phyloP scores from a whole-genome alignment of 2,797 vertebrate species.

The Pseudocheirus occidentalis region DNA sequence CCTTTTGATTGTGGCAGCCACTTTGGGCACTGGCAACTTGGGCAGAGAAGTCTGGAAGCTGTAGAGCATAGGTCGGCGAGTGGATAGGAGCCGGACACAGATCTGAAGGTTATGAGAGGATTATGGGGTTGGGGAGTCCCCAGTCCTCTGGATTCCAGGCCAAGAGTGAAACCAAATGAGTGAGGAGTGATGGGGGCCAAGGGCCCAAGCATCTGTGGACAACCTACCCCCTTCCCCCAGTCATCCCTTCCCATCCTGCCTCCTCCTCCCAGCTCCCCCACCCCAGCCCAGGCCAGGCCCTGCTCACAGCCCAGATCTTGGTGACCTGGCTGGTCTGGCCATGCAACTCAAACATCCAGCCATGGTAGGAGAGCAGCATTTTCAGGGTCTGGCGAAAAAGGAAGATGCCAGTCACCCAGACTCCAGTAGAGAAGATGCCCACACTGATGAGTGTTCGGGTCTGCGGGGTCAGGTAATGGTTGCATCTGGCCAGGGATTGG shows the following conservation, averaged over 20 bases:
- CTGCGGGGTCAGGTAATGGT: constrained; percentile 81
- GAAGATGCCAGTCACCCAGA: constrained; percentile 92
- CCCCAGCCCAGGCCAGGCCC: neutral
- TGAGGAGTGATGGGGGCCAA: neutral
- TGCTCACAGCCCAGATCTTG: constrained; percentile 91
- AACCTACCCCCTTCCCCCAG: neutral
- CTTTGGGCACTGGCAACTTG: constrained; percentile 90
- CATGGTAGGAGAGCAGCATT: constrained; percentile 93
- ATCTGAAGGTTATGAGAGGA: constrained; percentile 38
- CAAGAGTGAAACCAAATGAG: neutral
- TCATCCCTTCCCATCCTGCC: neutral
- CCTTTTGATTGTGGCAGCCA: constrained; percentile 90
- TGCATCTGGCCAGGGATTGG: constrained; percentile 41
- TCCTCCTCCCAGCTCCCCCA: neutral
- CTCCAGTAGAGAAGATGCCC: constrained; percentile 91
- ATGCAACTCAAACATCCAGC: constrained; percentile 96
- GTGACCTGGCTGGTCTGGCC: constrained; percentile 89
- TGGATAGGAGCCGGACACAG: constrained; percentile 83
- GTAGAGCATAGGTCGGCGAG: constrained; percentile 92
- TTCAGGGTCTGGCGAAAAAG: constrained; percentile 91
- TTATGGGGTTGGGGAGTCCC: neutral
- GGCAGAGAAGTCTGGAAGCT: constrained; percentile 96
- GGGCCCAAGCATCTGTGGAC: neutral
- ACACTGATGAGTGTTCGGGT: constrained; percentile 87
- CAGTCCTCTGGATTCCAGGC: neutral